Evolutionary conservation across 2,113 vertebrate genomes (phyloP).

Genomic region (Poeciliopsis occidentalis): DNA sequence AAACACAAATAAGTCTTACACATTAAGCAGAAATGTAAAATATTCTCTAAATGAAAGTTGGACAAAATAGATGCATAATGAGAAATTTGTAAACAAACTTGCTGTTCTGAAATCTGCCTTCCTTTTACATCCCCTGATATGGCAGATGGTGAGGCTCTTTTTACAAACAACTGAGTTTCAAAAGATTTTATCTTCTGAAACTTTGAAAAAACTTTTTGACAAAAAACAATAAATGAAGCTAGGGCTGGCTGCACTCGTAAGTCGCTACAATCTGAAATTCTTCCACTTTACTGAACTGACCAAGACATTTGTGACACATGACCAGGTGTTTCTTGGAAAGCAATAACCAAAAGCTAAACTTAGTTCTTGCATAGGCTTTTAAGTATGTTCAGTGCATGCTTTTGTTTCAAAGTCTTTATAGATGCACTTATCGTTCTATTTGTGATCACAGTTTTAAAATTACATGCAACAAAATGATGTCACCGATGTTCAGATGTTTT

Average conservation of each 20-base stretch:
- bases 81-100: neutral
- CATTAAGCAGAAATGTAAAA: neutral
- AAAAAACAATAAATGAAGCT: neutral
- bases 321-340: neutral
- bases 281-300: too few relatives aligned
- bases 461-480: neutral
- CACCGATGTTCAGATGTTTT: neutral
- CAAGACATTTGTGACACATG: neutral
- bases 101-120: too few relatives aligned
- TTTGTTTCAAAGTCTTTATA: neutral
- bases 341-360: neutral
- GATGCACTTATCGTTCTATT: neutral
- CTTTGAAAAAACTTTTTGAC: too few relatives aligned
- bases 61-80: neutral
- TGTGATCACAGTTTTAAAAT: neutral
- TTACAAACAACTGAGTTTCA: too few relatives aligned
- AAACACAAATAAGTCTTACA: neutral
- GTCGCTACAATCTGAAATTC: too few relatives aligned
- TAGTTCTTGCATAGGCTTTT: neutral
- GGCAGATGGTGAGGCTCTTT: too few relatives aligned
- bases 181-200: too few relatives aligned
- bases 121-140: too few relatives aligned
- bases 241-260: neutral
- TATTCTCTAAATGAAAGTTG: neutral
- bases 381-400: neutral